A percentile compares a stretch with the other conserved stretches of the same genome.
These are phyloP conservation scores for Galemys pyrenaicus DNA, from an alignment of 2,113 vertebrate genomes.

Conservation along the genomic window DNA sequence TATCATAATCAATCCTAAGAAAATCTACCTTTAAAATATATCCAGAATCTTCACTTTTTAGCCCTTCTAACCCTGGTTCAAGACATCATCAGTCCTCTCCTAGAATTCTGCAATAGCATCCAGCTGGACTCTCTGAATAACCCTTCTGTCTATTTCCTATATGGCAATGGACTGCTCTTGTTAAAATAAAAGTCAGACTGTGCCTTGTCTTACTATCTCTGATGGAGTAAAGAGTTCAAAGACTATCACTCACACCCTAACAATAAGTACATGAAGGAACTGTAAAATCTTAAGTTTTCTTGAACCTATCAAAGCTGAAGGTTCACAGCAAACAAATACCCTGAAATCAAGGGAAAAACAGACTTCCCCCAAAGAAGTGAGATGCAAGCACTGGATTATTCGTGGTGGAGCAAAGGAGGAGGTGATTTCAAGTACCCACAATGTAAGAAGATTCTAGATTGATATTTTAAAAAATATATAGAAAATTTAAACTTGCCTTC, in stretches of 20 bases:
- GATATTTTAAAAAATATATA: conserved; percentile 23
- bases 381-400: not conserved
- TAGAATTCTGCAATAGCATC: not conserved
- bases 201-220: not conserved
- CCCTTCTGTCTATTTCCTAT: not conserved
- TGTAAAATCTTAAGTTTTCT: conserved; percentile 9
- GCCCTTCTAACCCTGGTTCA: not conserved
- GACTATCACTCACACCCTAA: not conserved
- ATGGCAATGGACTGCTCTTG: not conserved
- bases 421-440: not conserved
- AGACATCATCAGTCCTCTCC: not conserved
- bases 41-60: not conserved
- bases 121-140: not conserved
- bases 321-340: not conserved
- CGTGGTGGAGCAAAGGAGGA: not conserved
- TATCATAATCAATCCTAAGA: not conserved
- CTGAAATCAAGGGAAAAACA: conserved; percentile 26
- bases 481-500: conserved; percentile 80
- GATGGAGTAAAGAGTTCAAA: not conserved
- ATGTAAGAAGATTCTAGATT: not conserved
- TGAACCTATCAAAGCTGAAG: conserved; percentile 17
- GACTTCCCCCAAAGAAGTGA: not conserved
- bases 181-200: conserved; percentile 42
- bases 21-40: conserved; percentile 23
- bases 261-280: not conserved